Base-by-base conservation (phyloP, 1,140 invertebrate species). In the Stenopsyche tienmushanensis region DNA sequence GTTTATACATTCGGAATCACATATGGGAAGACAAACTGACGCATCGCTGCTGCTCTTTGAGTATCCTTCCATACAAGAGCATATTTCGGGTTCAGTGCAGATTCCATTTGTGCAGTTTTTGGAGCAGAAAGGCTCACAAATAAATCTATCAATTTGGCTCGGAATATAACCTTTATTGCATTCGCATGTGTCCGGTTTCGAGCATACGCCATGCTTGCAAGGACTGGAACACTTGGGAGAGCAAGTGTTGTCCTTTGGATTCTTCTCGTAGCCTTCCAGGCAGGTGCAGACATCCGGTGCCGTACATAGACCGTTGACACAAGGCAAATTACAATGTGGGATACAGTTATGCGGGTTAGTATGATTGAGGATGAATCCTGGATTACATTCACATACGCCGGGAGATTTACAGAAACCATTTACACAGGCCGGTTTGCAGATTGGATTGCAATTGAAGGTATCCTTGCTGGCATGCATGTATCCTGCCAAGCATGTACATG, bases 201-300 rank as follows among this genome's bases (percentile, higher is more conserved):
- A 21, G 34, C 64, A 67, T 23, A 64, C 69, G 13, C 44, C 59
- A n/a, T 42, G 1, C 26, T 45, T 18, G 52, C 69, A 71, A 39
- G 17, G 20, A 13, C 29, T 34, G 5, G 29, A 34, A 34, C 69
- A 71, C 13, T 54, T 20, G 15, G 69, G 65, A 1, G 54, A 52
- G 73, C 73, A 67, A 74, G 76, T 34, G 73, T 73, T n/a, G 66
- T 57, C 57, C 29, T 13, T 5, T 7, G 5, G 5, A 74, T 77
- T 42, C 52, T 77, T 58, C 60, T 74, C 29, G 58, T 76, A 80
- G 0, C 79, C 79, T 10, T 58, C 39, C 17, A 72, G 74, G 62
- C 84, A 86, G 1, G 65, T 68, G 54, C 85, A 88, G 2, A 71
- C 73, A 64, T 85, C 81, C 1, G 85, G 84, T 1, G 75, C 79